Evolutionary conservation across 2,113 vertebrate species (phyloP).

Genomic region (Setophaga coronata): DNA sequence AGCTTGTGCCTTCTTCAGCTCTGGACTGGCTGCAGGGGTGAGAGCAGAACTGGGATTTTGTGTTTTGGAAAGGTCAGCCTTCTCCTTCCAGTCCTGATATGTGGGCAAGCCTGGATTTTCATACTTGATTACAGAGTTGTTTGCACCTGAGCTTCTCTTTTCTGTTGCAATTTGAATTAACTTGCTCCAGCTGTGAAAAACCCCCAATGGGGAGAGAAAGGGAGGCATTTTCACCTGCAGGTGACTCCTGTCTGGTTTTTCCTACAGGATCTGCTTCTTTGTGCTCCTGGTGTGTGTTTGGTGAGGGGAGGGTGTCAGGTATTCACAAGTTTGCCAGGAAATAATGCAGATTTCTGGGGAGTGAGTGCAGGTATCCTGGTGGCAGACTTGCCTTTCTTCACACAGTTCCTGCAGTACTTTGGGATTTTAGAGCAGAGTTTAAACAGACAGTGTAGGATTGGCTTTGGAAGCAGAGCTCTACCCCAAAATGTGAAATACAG

Average conservation of each 20-base stretch:
- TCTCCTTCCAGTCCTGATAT: neutral
- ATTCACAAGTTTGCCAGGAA: neutral
- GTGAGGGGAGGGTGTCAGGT: neutral
- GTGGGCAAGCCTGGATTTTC: neutral
- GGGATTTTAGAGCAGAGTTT: neutral
- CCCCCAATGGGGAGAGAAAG: neutral
- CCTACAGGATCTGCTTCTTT: fast-evolving
- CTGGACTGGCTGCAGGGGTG: neutral
- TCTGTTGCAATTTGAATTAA: neutral
- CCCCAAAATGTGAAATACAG: neutral
- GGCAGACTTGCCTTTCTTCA: neutral
- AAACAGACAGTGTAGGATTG: neutral
- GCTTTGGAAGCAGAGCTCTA: neutral
- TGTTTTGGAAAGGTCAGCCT: neutral
- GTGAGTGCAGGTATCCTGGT: neutral
- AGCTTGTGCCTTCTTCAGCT: neutral
- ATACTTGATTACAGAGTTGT: neutral
- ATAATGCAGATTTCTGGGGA: neutral
- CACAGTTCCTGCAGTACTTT: neutral
- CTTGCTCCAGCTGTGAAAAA: neutral
- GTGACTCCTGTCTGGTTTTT: neutral
- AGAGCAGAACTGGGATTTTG: neutral
- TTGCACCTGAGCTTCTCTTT: neutral
- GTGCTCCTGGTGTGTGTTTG: fast-evolving
- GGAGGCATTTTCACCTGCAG: neutral